Evolutionary conservation across 2,888 invertebrate genomes (phyloP).

Genomic region (Chirona hameri): DNA sequence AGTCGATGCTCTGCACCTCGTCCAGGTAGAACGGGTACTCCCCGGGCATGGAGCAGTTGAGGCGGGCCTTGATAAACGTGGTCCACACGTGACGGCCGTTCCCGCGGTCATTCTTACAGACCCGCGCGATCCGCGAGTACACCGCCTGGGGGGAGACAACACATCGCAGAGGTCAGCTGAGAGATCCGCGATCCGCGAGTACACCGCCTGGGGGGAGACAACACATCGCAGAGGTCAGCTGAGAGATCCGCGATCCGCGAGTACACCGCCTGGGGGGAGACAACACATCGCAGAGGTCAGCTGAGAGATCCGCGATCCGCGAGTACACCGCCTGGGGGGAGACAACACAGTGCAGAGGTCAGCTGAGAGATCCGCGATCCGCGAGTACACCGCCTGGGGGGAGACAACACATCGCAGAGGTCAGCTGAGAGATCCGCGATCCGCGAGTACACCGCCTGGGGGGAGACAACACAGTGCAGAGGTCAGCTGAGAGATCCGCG

Average conservation of each 20-base stretch:
- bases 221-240: too few species aligned
- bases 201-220: neutral
- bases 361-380: too few species aligned
- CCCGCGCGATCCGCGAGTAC: constrained; percentile 81
- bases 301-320: constrained; percentile 80
- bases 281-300: too few species aligned
- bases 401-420: neutral
- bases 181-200: neutral
- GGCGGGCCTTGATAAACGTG: constrained; percentile 78
- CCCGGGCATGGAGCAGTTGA: constrained; percentile 77
- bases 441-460: constrained; percentile 66
- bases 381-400: neutral
- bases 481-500: too few species aligned
- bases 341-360: too few species aligned
- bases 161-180: too few species aligned
- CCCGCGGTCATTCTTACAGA: constrained; percentile 59
- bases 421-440: too few species aligned
- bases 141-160: constrained; percentile 47
- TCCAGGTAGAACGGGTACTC: constrained; percentile 84
- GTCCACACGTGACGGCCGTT: constrained; percentile 77
- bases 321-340: constrained; percentile 61
- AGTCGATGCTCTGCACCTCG: constrained; percentile 77
- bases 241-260: neutral
- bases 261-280: neutral
- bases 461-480: too few species aligned